Evolutionary conservation across 2,113 vertebrate species (phyloP).

Genomic region (Chaetura pelagica): DNA sequence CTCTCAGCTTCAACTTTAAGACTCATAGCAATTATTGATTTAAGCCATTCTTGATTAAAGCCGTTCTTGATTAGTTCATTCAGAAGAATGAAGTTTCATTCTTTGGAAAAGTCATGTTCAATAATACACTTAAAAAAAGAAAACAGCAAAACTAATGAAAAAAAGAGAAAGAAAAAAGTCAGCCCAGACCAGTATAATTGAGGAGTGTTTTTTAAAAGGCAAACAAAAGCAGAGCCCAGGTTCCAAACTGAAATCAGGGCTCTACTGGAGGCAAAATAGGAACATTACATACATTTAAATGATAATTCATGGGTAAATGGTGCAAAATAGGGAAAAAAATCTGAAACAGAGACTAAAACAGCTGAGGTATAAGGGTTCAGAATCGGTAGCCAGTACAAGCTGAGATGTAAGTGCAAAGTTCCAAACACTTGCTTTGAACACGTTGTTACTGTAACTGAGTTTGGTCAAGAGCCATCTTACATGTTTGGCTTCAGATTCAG

Average conservation of each 20-base stretch:
- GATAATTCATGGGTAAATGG: background rate
- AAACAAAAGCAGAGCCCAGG: background rate
- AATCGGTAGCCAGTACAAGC: background rate
- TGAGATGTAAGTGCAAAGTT: background rate
- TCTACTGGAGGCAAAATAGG: background rate
- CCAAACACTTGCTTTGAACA: background rate
- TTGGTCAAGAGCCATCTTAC: background rate
- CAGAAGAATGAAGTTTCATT: background rate
- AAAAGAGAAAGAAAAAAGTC: background rate
- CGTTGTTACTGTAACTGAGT: background rate
- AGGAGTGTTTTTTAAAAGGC: background rate
- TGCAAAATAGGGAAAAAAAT: background rate
- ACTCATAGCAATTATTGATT: background rate
- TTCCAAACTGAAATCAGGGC: background rate
- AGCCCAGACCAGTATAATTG: background rate
- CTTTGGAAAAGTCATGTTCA: background rate
- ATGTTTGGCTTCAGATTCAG: background rate
- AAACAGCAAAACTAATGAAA: background rate
- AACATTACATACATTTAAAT: background rate
- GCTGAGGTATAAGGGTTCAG: background rate
- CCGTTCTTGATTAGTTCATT: slow-evolving; percentile 3
- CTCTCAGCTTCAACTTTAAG: slow-evolving; percentile 16
- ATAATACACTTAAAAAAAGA: background rate
- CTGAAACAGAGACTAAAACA: background rate
- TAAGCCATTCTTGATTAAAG: slow-evolving; percentile 32